Percentiles rank a stretch among this genome's conserved stretches.
Evolutionary conservation across 2,113 vertebrate species (phyloP).

Genomic region (Xiphophorus couchianus): DNA sequence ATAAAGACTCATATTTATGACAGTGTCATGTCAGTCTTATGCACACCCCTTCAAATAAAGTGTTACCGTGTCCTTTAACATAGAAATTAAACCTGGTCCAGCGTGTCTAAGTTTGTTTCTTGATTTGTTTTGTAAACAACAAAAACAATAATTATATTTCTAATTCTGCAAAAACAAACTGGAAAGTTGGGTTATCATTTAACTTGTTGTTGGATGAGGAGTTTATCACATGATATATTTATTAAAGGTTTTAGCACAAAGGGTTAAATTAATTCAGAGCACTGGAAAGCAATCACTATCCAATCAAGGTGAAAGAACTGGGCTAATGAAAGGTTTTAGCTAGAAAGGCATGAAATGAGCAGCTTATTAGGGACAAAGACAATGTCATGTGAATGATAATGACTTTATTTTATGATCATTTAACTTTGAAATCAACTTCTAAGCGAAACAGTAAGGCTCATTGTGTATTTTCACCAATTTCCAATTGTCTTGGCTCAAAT

Average conservation of each 20-base stretch:
- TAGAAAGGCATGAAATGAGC: background rate
- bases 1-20: too few species aligned
- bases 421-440: background rate
- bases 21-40: too few species aligned
- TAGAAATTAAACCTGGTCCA: too few species aligned
- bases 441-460: background rate
- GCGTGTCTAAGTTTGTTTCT: too few species aligned
- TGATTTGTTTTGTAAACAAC: too few species aligned
- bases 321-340: background rate
- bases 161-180: background rate
- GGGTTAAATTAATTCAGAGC: too few species aligned
- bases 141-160: too few species aligned
- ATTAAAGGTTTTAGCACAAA: background rate
- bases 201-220: too few species aligned
- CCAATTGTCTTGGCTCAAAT: constrained; percentile 2
- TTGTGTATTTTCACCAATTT: background rate
- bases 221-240: background rate
- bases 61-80: too few species aligned
- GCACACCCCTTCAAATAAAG: too few species aligned
- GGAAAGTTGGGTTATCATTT: background rate
- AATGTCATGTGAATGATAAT: background rate
- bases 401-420: background rate
- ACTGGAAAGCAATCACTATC: background rate
- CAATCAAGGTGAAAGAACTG: background rate
- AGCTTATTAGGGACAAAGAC: background rate